Conservation (phyloP, 1,140 invertebrate species). For the Brachionus angularis region DNA sequence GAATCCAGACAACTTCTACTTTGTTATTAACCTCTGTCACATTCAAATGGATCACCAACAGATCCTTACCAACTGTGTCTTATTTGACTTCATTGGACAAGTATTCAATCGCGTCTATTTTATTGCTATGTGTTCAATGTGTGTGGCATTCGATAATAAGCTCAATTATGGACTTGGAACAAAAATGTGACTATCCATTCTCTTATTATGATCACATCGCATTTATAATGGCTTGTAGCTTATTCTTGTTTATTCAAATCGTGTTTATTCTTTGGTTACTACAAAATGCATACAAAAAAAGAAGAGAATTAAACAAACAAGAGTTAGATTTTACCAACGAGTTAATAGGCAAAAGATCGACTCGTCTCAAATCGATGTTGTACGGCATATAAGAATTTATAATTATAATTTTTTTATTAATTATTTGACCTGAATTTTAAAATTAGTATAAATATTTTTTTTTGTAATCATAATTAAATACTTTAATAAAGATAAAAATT, state of each 20-base stretch:
- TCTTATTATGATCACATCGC: constrained; percentile 14
- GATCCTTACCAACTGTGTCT: constrained; percentile 52
- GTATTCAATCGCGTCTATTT: constrained; percentile 24
- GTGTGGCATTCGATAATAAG: constrained; percentile 19
- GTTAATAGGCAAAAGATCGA: constrained; percentile 16
- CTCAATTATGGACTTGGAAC: neutral
- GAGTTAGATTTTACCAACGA: constrained; percentile 20
- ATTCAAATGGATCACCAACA: constrained; percentile 54
- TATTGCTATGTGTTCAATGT: neutral
- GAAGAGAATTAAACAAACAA: constrained; percentile 4
- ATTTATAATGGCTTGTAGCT: neutral
- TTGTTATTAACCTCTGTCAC: constrained; percentile 51
- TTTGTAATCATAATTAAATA: too few relatives aligned
- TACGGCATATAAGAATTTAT: constrained; percentile 29
- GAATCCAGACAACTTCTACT: constrained; percentile 47
- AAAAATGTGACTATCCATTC: constrained; percentile 35
- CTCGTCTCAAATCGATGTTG: constrained; percentile 17
- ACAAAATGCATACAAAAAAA: constrained; percentile 7
- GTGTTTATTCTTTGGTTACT: constrained; percentile 21
- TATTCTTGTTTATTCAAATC: neutral
- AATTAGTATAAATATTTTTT: too few relatives aligned
- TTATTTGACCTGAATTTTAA: too few relatives aligned
- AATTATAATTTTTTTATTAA: too few relatives aligned
- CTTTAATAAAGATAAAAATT: too few relatives aligned
- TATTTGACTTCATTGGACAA: constrained; percentile 55